Conservation (phyloP, 1,140 invertebrate genomes). For the Microvelia longipes region DNA sequence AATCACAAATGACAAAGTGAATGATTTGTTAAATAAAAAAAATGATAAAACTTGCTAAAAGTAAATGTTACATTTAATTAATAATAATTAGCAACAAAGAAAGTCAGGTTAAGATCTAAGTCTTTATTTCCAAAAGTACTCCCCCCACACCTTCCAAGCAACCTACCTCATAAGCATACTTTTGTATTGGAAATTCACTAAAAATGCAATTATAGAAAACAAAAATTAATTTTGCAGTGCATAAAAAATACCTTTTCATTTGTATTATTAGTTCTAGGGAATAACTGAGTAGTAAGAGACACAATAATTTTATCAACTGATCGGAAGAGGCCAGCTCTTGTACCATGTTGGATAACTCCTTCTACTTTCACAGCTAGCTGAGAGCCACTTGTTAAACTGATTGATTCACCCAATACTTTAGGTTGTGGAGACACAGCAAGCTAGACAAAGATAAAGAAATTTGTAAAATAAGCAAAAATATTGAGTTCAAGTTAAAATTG, state of each 20-base stretch:
- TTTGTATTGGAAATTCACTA: no score
- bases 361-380: conserved; percentile 73
- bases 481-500: not conserved
- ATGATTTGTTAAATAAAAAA: no score
- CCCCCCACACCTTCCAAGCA: no score
- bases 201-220: no score
- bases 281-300: conserved; percentile 46
- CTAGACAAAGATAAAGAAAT: conserved; percentile 27
- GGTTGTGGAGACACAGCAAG: conserved; percentile 73
- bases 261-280: conserved; percentile 32
- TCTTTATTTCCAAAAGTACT: no score
- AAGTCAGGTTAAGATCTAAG: no score
- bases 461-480: not conserved
- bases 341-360: conserved; percentile 62
- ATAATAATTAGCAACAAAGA: no score
- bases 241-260: conserved; percentile 27
- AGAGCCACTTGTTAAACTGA: conserved; percentile 56
- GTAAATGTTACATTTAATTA: no score
- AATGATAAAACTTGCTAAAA: no score
- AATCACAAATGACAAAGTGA: no score
- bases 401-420: conserved; percentile 53
- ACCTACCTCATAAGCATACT: no score
- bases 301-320: conserved; percentile 53
- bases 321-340: conserved; percentile 44
- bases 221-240: no score